Conservation (phyloP, 2,888 invertebrate genomes). For the Pseudolycoriella hygida region DNA sequence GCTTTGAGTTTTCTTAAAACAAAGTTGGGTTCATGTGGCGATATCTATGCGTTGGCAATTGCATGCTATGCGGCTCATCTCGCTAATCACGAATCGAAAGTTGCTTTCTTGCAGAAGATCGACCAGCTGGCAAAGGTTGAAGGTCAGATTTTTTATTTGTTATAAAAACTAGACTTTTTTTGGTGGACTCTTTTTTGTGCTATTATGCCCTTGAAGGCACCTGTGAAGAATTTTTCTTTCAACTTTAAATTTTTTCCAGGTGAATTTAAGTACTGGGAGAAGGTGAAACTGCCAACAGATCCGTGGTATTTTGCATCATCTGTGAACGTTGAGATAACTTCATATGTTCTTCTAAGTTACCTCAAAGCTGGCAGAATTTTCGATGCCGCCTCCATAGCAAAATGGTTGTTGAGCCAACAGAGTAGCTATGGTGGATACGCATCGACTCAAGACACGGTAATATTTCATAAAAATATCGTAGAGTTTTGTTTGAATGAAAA, state of each 20-base stretch:
- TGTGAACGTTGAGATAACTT: conserved; percentile 62
- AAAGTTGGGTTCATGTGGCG: conserved; percentile 40
- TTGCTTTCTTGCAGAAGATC: conserved; percentile 39
- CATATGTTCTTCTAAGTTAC: conserved; percentile 66
- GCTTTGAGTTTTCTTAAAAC: conserved; percentile 57
- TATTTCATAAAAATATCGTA: no score
- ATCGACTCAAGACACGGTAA: conserved; percentile 64
- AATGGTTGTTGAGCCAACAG: conserved; percentile 55
- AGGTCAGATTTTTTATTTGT: no score
- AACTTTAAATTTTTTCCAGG: conserved; percentile 3
- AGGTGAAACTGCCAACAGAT: conserved; percentile 31
- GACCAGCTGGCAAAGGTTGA: conserved; percentile 33
- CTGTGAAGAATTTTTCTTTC: no score
- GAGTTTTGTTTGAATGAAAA: no score
- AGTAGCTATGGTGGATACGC: conserved; percentile 52
- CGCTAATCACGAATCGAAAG: conserved; percentile 52
- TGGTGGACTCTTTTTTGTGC: no score
- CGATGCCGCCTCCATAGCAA: conserved; percentile 34
- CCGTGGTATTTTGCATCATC: conserved; percentile 45
- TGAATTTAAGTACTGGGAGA: conserved; percentile 69
- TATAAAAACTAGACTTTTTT: no score
- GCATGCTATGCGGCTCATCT: conserved; percentile 58
- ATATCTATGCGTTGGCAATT: conserved; percentile 61
- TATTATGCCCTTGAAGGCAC: no score
- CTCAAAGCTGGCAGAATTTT: conserved; percentile 28